Conservation (phyloP, 2,888 invertebrate species). For the Ellobium chinense region DNA sequence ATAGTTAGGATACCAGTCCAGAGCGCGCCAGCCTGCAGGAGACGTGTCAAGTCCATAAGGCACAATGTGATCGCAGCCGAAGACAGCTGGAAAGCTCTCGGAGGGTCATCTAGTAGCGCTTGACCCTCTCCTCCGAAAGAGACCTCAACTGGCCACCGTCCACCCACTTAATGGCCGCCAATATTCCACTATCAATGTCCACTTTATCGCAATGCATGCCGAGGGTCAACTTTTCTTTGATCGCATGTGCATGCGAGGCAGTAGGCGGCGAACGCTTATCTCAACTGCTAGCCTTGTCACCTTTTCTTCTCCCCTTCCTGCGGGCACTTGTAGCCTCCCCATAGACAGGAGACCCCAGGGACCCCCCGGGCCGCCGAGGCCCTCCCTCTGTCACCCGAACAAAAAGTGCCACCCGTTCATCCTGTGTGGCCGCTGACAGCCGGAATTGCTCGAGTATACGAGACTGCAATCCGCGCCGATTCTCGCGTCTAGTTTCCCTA, state of each 20-base stretch:
- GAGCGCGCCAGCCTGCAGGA: not conserved
- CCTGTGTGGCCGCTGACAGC: conserved; percentile 47
- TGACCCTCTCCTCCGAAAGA: conserved; percentile 28
- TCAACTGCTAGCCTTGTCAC: conserved; percentile 28
- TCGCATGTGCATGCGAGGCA: conserved; percentile 11
- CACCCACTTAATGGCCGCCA: conserved; percentile 43
- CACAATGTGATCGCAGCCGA: too few relatives aligned
- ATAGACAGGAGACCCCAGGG: not conserved
- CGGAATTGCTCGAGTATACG: conserved; percentile 34
- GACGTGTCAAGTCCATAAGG: conserved; percentile 30
- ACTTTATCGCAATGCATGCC: conserved; percentile 16
- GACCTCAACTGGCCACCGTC: conserved; percentile 39
- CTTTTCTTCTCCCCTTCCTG: conserved; percentile 17
- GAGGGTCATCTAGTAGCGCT: conserved; percentile 12
- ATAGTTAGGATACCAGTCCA: not conserved
- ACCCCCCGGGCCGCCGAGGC: conserved; percentile 25
- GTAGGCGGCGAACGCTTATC: conserved; percentile 21
- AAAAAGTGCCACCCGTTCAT: conserved; percentile 46
- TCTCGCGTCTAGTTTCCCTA: conserved; percentile 14
- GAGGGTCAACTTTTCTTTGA: conserved; percentile 19
- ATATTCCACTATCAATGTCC: conserved; percentile 43
- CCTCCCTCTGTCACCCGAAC: conserved; percentile 38
- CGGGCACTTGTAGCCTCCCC: conserved; percentile 24
- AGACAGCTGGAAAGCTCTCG: conserved; percentile 11
- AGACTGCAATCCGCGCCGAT: not conserved